These are phyloP conservation scores for Crotalus viridis DNA, from an alignment of 2,113 vertebrate species.

Conservation along the genomic window DNA sequence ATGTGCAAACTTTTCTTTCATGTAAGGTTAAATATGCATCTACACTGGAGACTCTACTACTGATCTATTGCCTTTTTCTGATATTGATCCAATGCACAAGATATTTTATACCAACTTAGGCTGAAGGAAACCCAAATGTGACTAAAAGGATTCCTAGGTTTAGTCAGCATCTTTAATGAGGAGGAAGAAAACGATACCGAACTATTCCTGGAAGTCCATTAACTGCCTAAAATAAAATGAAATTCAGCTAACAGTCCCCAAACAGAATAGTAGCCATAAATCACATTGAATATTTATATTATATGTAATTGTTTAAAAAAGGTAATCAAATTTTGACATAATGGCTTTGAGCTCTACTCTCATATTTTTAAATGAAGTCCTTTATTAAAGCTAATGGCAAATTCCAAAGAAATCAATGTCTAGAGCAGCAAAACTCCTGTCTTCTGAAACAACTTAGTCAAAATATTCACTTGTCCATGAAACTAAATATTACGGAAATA, in stretches of 20 bases:
- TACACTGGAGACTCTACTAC: not conserved
- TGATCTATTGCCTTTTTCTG: not conserved
- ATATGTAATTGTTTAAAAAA: constrained; percentile 10
- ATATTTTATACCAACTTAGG: not conserved
- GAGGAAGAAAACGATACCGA: not conserved
- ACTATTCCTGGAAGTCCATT: not conserved
- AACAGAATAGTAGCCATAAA: not conserved
- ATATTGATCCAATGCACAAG: not conserved
- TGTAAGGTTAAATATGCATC: not conserved
- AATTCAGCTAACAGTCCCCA: not conserved
- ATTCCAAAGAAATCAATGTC: not conserved
- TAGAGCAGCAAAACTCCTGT: not conserved
- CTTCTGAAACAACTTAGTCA: not conserved
- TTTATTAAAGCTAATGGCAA: not conserved
- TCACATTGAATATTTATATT: constrained; percentile 4
- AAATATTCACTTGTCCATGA: constrained; percentile 3
- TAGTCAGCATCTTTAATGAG: not conserved
- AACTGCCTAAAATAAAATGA: not conserved
- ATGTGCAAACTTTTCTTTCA: not conserved
- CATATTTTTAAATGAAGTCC: not conserved
- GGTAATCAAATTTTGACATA: not conserved
- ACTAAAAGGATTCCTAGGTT: not conserved
- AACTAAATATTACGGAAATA: not conserved
- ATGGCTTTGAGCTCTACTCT: not conserved
- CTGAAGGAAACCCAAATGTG: not conserved